A percentile compares a stretch with the other conserved stretches of the same genome.
Conservation (phyloP, 2,888 invertebrate genomes). For the Caenorhabditis sp. region DNA sequence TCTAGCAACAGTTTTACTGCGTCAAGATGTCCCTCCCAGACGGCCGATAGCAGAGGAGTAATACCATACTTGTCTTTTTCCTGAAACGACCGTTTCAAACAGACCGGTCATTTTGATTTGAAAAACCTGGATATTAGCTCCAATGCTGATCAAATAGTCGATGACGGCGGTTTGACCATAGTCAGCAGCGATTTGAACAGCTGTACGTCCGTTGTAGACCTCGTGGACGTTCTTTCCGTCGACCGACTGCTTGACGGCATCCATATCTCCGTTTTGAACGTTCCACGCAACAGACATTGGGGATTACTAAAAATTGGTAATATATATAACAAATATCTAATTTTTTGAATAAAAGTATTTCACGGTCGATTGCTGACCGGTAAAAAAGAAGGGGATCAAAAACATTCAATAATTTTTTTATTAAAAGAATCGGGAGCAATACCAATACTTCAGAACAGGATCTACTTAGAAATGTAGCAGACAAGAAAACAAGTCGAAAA, state of each 20-base stretch:
- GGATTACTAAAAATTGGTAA: not conserved
- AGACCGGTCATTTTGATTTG: no score
- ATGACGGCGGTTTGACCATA: conserved; percentile 95
- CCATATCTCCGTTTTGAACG: conserved; percentile 69
- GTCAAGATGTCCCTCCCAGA: conserved; percentile 96
- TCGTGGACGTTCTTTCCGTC: conserved; percentile 87
- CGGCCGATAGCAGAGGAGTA: conserved; percentile 93
- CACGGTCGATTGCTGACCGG: not conserved
- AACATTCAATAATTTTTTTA: no score
- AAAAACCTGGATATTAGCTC: conserved; percentile 96
- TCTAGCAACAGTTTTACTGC: conserved; percentile 92
- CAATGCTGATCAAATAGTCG: conserved; percentile 91
- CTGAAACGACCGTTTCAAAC: no score
- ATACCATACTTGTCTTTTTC: conserved; percentile 96
- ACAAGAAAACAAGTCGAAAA: no score
- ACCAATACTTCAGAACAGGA: no score
- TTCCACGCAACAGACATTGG: conserved; percentile 66
- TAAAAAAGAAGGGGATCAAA: no score
- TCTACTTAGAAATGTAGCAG: no score
- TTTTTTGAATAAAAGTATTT: not conserved
- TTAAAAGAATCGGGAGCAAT: no score
- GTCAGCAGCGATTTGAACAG: conserved; percentile 94
- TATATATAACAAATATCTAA: not conserved
- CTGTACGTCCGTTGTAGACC: conserved; percentile 93
- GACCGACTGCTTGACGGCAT: conserved; percentile 61